These are phyloP conservation scores for Psittacula cyanocephala DNA, from an alignment of 2,113 vertebrate species.

Conservation along the genomic window DNA sequence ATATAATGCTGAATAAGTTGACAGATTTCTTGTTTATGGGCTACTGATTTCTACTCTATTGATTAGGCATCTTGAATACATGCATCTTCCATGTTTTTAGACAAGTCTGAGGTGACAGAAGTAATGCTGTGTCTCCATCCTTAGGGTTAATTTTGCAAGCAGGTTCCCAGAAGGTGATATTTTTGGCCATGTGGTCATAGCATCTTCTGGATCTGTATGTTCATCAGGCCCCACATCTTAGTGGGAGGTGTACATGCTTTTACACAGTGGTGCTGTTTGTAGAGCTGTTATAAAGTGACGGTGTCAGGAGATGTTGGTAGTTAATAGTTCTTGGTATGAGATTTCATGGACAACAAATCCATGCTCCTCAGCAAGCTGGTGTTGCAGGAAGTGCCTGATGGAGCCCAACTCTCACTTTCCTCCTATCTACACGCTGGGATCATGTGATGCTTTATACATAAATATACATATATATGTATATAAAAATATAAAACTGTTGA, in stretches of 20 bases:
- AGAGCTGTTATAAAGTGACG: accelerated
- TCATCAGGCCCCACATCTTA: background rate
- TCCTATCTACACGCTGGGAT: accelerated
- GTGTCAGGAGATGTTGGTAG: accelerated
- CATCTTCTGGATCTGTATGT: background rate
- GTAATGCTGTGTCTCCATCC: accelerated
- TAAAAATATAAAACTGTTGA: accelerated
- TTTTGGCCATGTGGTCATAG: accelerated
- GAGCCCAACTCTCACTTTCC: background rate
- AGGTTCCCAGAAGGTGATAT: background rate
- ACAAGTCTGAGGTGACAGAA: background rate
- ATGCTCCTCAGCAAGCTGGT: accelerated
- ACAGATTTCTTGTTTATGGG: background rate
- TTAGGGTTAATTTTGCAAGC: background rate
- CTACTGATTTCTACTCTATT: background rate
- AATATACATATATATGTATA: background rate
- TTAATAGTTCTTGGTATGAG: background rate
- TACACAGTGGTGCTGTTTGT: background rate
- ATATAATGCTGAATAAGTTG: background rate
- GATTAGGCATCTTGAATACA: background rate
- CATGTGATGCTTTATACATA: accelerated
- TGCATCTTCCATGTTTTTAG: background rate
- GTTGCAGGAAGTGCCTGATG: accelerated
- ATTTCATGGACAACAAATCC: background rate
- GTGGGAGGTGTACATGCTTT: accelerated